Evolutionary conservation across 2,888 invertebrate genomes (phyloP).

Genomic region (Volucella inanis): DNA sequence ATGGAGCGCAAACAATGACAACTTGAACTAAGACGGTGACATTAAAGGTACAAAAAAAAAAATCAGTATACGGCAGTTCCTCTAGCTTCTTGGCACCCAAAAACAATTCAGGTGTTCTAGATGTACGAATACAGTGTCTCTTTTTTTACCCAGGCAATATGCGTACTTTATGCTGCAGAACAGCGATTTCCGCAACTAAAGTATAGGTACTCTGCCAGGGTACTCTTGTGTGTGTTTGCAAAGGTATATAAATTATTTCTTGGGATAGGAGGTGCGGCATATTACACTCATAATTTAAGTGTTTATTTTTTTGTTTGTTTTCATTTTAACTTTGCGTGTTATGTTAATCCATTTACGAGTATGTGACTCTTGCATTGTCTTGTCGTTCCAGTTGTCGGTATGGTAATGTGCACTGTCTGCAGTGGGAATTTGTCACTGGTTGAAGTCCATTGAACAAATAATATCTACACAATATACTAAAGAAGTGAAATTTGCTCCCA

Average conservation of each 20-base stretch:
- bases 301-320: conserved; percentile 37
- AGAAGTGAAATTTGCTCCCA: too few relatives aligned
- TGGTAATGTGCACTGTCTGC: neutral
- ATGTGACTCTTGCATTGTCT: neutral
- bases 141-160: conserved; percentile 31
- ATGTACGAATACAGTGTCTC: neutral
- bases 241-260: conserved; percentile 5
- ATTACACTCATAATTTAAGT: conserved; percentile 54
- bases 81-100: conserved; percentile 33
- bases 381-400: conserved; percentile 19
- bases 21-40: conserved; percentile 38
- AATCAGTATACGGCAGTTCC: too few relatives aligned
- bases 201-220: neutral
- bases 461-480: too few relatives aligned
- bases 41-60: conserved; percentile 23
- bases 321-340: conserved; percentile 36
- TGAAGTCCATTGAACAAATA: too few relatives aligned
- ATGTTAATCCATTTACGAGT: conserved; percentile 25
- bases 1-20: conserved; percentile 53
- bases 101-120: conserved; percentile 58
- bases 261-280: conserved; percentile 7
- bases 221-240: neutral
- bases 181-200: conserved; percentile 1
- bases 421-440: neutral
- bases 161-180: conserved; percentile 19